Evolutionary conservation across 2,113 vertebrate genomes (phyloP), one percentile per base, ranked within the genome.

Genomic region (Thalassarche chlororhynchos): DNA sequence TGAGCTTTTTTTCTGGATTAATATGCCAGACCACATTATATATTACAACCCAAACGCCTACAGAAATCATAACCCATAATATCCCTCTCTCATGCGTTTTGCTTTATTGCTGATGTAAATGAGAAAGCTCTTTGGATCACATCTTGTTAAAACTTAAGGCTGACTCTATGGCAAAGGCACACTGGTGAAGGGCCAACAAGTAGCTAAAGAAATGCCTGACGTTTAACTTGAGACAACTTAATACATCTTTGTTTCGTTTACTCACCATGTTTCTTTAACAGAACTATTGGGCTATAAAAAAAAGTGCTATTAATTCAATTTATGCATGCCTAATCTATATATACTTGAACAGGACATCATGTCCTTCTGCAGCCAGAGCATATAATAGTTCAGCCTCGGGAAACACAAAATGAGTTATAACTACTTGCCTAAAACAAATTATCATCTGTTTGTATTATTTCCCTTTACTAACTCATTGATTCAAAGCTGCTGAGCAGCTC

Each of bases 401-500:
- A 95, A 91, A 91, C 1, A 29, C 51, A 12, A 82, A 66, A 29
- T 29, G 34, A 62, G 32, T 58, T 72, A 15, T 8, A 77, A 80
- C 34, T 16, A 18, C 83, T 87, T 72, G 51, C 69, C 70, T 77
- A 72, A 95, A 94, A 85, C 95, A 97, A 87, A 93, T 88, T 86
- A 64, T 84, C 84, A 85, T 91, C 93, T 90, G 94, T 94, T 87
- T 5, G 0, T n/a, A 71, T 60, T 66, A 77, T 57, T 91, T 47
- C 82, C 47, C 82, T 96, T 77, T 86, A 55, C 91, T 74, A 78
- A 94, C 54, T 91, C 87, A 85, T 60, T 62, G 93, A 88, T 78
- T 91, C 0, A 3, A 96, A 81, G 86, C 92, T 84, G 83, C 42
- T 36, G n/a, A 84, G 76, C 51, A 72, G 87, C 74, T 77, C 71